These are phyloP conservation scores for Mobula hypostoma DNA, from an alignment of 2,113 vertebrate genomes.

Conservation along the genomic window DNA sequence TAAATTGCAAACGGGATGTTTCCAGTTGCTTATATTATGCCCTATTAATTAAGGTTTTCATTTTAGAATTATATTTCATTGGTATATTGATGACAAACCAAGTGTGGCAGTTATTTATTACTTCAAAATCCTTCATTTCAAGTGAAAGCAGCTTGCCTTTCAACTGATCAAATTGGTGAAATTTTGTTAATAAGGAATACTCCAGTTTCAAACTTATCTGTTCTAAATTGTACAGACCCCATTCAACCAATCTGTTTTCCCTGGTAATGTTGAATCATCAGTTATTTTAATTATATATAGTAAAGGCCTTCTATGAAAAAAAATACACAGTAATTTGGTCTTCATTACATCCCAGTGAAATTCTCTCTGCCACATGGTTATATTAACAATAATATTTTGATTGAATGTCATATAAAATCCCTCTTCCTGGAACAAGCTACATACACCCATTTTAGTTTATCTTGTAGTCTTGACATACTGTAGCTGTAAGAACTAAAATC, in stretches of 20 bases:
- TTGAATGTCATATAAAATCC: neutral
- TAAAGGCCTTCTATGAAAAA: neutral
- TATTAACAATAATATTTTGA: conserved; percentile 10
- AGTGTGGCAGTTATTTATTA: neutral
- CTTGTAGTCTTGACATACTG: neutral
- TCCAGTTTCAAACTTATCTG: neutral
- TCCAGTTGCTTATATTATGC: neutral
- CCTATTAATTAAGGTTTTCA: neutral
- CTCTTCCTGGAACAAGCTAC: neutral
- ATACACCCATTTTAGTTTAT: neutral
- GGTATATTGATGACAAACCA: neutral
- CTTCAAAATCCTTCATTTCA: too few relatives aligned
- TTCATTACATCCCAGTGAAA: neutral
- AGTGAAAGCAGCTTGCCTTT: neutral
- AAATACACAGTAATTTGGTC: neutral
- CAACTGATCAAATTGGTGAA: neutral
- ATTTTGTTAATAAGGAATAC: neutral
- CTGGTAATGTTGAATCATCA: neutral
- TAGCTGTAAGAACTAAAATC: neutral
- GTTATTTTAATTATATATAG: neutral
- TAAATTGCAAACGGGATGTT: neutral
- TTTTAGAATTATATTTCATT: neutral
- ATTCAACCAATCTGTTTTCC: neutral
- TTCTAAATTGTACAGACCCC: neutral
- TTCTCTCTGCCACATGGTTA: neutral